Percentiles rank a stretch among this genome's conserved stretches.
phyloP scores from a whole-genome alignment of 1,140 invertebrate genomes.

The Magallana angulata region DNA sequence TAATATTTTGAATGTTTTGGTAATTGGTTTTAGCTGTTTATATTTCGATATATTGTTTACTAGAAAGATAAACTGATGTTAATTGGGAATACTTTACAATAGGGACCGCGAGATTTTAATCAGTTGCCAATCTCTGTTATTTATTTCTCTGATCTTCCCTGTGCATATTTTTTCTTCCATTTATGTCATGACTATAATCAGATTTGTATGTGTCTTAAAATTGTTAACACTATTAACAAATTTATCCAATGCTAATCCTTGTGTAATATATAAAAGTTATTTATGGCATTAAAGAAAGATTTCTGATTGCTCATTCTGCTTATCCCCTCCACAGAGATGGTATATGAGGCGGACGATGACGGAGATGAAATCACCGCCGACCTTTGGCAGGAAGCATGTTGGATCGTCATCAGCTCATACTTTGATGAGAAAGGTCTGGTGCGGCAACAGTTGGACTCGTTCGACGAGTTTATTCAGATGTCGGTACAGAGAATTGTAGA shows the following conservation, averaged over 20 bases:
- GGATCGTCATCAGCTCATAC: slow-evolving; percentile 99
- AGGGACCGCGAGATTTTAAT: no score
- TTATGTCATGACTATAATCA: background rate
- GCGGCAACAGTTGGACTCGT: slow-evolving; percentile 98
- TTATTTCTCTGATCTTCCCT: background rate
- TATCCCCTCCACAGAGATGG: slow-evolving; percentile 33
- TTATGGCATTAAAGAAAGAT: background rate
- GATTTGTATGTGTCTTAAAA: background rate
- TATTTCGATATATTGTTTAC: no score
- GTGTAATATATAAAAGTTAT: background rate
- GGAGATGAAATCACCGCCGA: slow-evolving; percentile 92
- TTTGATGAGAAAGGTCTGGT: slow-evolving; percentile 99
- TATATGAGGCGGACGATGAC: slow-evolving; percentile 72
- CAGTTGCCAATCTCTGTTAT: no score
- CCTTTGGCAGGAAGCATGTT: slow-evolving; percentile 99
- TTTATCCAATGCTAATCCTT: no score
- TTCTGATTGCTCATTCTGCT: background rate
- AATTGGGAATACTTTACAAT: no score
- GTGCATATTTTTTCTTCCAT: background rate
- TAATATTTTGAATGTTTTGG: no score
- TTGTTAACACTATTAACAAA: background rate
- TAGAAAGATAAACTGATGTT: no score
- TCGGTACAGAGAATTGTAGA: slow-evolving; percentile 99
- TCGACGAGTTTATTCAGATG: slow-evolving; percentile 99
- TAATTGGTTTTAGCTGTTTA: no score